phyloP scores from a whole-genome alignment of 2,113 vertebrate species.

The Regulus satrapa region DNA sequence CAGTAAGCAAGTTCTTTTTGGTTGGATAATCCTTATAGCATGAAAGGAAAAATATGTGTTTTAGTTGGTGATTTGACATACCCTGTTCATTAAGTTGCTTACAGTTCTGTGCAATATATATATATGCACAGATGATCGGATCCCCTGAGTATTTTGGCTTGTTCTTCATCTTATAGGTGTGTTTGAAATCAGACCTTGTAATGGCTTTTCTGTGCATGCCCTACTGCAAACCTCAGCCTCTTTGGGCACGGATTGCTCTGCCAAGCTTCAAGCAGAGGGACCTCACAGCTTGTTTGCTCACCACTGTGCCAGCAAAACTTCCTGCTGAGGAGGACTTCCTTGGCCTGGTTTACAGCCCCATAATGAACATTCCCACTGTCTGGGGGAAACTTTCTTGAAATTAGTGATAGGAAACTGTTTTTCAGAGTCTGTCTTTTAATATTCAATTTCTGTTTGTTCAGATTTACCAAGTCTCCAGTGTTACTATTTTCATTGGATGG shows the following conservation, averaged over 20 bases:
- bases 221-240: neutral
- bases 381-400: neutral
- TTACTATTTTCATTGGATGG: constrained; percentile 94
- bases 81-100: neutral
- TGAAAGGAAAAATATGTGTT: neutral
- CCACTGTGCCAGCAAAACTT: neutral
- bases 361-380: neutral
- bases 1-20: neutral
- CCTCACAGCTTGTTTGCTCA: rapidly evolving
- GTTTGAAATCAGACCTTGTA: neutral
- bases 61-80: neutral
- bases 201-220: neutral
- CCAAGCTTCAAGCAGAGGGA: neutral
- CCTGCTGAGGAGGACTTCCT: neutral
- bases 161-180: neutral
- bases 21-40: neutral
- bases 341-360: neutral
- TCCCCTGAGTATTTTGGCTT: neutral
- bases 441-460: constrained; percentile 66
- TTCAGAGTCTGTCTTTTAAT: constrained; percentile 12
- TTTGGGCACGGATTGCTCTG: neutral
- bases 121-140: too few relatives aligned
- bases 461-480: constrained; percentile 85
- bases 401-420: neutral
- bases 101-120: neutral